These are phyloP conservation scores for Balanococcus diminutus DNA, from an alignment of 2,888 invertebrate species.

Conservation along the genomic window DNA sequence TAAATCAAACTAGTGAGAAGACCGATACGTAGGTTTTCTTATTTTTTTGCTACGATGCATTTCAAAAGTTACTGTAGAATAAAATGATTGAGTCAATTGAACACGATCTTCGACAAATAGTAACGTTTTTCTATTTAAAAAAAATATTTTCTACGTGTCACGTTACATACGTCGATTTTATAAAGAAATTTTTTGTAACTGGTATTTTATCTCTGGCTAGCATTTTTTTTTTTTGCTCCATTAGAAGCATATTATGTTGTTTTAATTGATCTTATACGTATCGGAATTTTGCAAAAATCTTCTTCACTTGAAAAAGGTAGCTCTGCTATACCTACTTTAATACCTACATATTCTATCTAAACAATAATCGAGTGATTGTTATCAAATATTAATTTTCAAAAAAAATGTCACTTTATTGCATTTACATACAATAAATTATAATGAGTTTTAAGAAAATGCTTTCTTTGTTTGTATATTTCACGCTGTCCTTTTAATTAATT, in stretches of 20 bases:
- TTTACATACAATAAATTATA: not conserved
- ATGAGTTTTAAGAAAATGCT: not conserved
- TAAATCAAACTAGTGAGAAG: constrained; percentile 12
- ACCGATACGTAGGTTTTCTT: not conserved
- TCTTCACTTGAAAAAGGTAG: not conserved
- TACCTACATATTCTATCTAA: not conserved
- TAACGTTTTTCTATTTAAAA: constrained; percentile 1
- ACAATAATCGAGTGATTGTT: not conserved
- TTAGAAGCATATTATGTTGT: not conserved
- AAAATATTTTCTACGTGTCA: not conserved
- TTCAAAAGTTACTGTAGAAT: constrained; percentile 12
- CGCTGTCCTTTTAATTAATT: constrained; percentile 29
- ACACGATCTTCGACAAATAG: constrained; percentile 40
- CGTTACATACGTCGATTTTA: not conserved
- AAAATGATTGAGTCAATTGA: constrained; percentile 46
- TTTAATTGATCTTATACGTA: not conserved
- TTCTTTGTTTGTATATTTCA: constrained; percentile 9
- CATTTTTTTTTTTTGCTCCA: not conserved
- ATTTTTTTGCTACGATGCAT: not conserved
- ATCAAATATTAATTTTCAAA: too few relatives aligned
- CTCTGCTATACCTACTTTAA: too few relatives aligned
- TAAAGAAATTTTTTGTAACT: not conserved
- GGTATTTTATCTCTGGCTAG: not conserved
- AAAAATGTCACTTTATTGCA: not conserved
- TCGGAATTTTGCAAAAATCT: not conserved